Evolutionary conservation across 1,140 invertebrate genomes (phyloP), one percentile per base, ranked within the genome.

Genomic region (Eupeodes corollae): DNA sequence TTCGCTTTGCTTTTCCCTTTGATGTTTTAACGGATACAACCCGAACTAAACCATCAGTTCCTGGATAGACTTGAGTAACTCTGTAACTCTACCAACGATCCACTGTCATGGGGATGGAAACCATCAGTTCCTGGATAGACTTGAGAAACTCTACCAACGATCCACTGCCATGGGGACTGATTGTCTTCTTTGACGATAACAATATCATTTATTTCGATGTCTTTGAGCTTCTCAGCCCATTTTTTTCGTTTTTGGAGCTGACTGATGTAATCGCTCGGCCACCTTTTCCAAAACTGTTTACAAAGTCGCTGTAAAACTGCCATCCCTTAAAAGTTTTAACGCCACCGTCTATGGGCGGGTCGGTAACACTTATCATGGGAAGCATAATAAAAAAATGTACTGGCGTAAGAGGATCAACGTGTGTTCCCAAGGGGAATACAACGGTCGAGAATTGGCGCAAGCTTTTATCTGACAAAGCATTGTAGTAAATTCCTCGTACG

Each of bases 371-470:
- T n/a, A n/a, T n/a, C n/a, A 34, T 34, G 9, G 33, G n/a, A 34
- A 9, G 33, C 9, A 34, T 10, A 41, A 64, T 58, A 8, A 69
- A 44, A 47, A 70, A 69, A 52, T 69, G 61, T 15, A 54, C 61
- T 50, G 63, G 59, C 21, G 63, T 66, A 10, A 67, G 50, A 10
- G 41, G 8, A 19, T 42, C 10, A 12, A 44, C 38, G 10, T 44
- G 32, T 12, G 39, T 16, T 45, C 34, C 32, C 49, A 21, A 41
- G 43, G 47, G 15, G 40, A 42, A 15, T 32, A 47, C 6, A 57
- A 38, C n/a, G 59, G 57, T n/a, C n/a, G n/a, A n/a, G n/a, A n/a
- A n/a, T n/a, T n/a, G n/a, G n/a, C n/a, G n/a, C n/a, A n/a, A n/a
- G n/a, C n/a, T n/a, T n/a, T n/a, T n/a, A n/a, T n/a, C n/a, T n/a